Evolutionary conservation across 2,797 vertebrate species (phyloP), one percentile per base, ranked within the genome.

Genomic region (Fistularia tabacaria): DNA sequence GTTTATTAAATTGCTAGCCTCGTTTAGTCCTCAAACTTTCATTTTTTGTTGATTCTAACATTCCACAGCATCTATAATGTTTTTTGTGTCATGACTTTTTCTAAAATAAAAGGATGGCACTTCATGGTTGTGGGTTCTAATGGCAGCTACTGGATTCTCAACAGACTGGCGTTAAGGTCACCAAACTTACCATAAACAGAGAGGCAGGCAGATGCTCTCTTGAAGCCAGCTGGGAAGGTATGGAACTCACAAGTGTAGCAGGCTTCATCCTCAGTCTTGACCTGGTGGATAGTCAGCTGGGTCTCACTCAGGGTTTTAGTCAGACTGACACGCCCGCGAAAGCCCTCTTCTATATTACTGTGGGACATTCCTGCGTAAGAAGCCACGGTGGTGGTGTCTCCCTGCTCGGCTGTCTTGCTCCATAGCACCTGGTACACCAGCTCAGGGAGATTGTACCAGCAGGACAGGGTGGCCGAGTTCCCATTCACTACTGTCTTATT

Each of bases 191-290:
- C 86, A 3, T 84, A 82, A 2, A 89, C 86, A 8, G 65, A 81
- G 15, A 92, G 85, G 71, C 91, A 92, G 62, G 86, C 55, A 0
- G 60, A 66, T 55, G 61, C 66, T 0, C 71, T 81, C 54, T 4
- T 85, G 39, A 51, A 76, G 38, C 91, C 91, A 0, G 83, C 83
- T 0, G 91, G 91, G 71, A 67, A 91, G 0, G 87, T 78, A 81
- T 92, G 83, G 57, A 92, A 92, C 65, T 89, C 83, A 11, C 91
- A 92, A 63, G 85, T 89, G 80, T 92, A 92, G 83, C 91, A 92
- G 25, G 77, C 90, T 60, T 92, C 90, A 1, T 92, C 91, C 66
- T 90, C 86, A 3, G 74, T 83, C 45, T 51, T 63, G 14, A 89
- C 82, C 6, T 46, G 9, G 47, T 37, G 13, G 58, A 92, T 73